Evolutionary conservation across 2,888 invertebrate genomes (phyloP), one percentile per base, ranked within the genome.

Genomic region (Conops quadrifasciatus): DNA sequence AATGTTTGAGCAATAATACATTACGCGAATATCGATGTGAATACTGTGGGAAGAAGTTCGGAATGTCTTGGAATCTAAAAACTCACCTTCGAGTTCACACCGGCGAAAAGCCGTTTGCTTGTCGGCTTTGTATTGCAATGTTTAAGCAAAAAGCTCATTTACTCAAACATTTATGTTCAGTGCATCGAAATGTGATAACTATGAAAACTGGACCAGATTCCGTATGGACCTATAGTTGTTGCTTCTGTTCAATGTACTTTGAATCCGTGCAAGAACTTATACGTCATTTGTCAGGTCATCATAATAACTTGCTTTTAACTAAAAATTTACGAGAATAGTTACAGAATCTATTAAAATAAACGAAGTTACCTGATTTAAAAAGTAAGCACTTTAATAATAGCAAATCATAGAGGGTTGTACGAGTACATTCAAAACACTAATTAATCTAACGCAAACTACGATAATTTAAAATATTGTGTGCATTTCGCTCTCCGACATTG

Each of bases 61-160:
- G 94, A 73, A 94, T 94, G 94, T 94, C 94, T 72, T 95, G 94
- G 94, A 95, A 95, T 88, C 88, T 95, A 81, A 95, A 95, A 85
- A 95, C 94, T 74, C 94, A 94, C 86, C 88, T 94, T 71, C 89
- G 94, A 82, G 94, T 95, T 26, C 94, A 94, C 81, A 95, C 94
- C 0, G 94, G 94, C 72, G 94, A 95, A 79, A 95, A 94, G 83
- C 94, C 94, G 0, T 95, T 95, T 82, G 94, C 94, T 77, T 95
- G 94, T 88, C 89, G 94, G 78, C 89, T 94, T 62, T 95, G 94
- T 82, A 94, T 94, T 72, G 94, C 94, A 70, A 95, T 94, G 94
- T 95, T 95, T 86, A 95, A 95, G 86, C 94, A 95, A 82, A 95
- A 95, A 84, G 94, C 94, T 7, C 94, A 95, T 84, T 88, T 95